These are phyloP conservation scores for Drosophila ironensis DNA, from an alignment of 1,140 invertebrate genomes.

Conservation along the genomic window DNA sequence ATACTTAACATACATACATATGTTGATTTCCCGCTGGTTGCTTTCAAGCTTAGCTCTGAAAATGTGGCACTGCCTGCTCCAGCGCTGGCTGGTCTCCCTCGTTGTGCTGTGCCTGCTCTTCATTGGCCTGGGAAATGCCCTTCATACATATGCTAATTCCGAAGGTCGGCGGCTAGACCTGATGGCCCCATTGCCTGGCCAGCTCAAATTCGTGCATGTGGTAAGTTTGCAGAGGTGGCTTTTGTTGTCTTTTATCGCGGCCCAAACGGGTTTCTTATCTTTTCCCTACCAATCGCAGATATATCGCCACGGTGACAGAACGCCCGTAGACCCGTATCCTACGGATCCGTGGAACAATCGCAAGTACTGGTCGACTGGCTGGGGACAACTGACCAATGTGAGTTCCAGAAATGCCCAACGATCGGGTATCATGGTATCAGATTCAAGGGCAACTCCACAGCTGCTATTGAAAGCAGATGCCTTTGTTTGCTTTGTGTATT, in stretches of 20 bases:
- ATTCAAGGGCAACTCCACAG: no score
- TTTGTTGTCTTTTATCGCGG: background rate
- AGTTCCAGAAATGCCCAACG: no score
- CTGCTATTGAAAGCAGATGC: no score
- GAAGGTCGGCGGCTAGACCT: background rate
- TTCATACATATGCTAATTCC: conserved; percentile 4
- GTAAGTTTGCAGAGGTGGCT: conserved; percentile 49
- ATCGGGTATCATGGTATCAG: no score
- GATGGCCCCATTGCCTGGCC: conserved; percentile 47
- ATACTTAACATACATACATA: no score
- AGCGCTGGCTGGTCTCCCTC: conserved; percentile 14
- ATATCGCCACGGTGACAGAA: conserved; percentile 92
- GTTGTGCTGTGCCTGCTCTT: conserved; percentile 36
- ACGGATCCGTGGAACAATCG: conserved; percentile 89
- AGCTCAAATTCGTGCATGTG: conserved; percentile 78
- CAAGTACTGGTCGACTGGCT: conserved; percentile 88
- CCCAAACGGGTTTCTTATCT: background rate
- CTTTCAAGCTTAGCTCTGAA: conserved; percentile 20
- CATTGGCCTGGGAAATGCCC: conserved; percentile 11
- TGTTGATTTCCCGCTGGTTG: conserved; percentile 26
- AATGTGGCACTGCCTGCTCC: conserved; percentile 34
- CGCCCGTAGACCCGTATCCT: conserved; percentile 88
- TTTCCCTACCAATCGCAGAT: conserved; percentile 83
- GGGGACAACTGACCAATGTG: conserved; percentile 91
- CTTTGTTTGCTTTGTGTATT: no score